Evolutionary conservation across 2,888 invertebrate genomes (phyloP).

Genomic region (Mimas tiliae): DNA sequence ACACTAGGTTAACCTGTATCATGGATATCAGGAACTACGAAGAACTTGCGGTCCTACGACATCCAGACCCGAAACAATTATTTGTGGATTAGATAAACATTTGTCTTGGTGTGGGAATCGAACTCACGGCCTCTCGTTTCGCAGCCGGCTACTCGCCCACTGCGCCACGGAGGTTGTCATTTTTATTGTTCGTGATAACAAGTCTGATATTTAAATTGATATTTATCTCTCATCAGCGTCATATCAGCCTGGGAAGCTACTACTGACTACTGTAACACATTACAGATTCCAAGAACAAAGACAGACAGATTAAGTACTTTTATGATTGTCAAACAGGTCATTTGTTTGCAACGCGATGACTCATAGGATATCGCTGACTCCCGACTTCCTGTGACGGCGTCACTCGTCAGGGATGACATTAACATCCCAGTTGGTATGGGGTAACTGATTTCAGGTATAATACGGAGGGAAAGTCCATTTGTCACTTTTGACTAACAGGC

Average conservation of each 20-base stretch:
- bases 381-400: constrained; percentile 28
- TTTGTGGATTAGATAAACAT: too few relatives aligned
- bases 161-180: too few relatives aligned
- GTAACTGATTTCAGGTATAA: neutral
- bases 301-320: constrained; percentile 5
- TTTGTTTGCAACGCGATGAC: constrained; percentile 25
- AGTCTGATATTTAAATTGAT: neutral
- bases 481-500: neutral
- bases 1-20: too few relatives aligned
- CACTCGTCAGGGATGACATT: constrained; percentile 1
- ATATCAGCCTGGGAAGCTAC: constrained; percentile 15
- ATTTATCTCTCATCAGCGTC: neutral
- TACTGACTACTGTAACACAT: neutral
- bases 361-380: constrained; percentile 29
- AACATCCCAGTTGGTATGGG: constrained; percentile 2
- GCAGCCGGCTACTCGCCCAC: too few relatives aligned
- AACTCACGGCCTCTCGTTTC: too few relatives aligned
- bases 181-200: too few relatives aligned
- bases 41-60: too few relatives aligned
- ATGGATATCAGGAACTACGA: too few relatives aligned
- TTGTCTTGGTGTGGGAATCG: too few relatives aligned
- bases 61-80: too few relatives aligned
- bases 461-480: neutral
- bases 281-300: constrained; percentile 18
- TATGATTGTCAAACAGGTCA: constrained; percentile 2